Conservation (phyloP, 1,140 invertebrate species). For the Streblospio benedicti region DNA sequence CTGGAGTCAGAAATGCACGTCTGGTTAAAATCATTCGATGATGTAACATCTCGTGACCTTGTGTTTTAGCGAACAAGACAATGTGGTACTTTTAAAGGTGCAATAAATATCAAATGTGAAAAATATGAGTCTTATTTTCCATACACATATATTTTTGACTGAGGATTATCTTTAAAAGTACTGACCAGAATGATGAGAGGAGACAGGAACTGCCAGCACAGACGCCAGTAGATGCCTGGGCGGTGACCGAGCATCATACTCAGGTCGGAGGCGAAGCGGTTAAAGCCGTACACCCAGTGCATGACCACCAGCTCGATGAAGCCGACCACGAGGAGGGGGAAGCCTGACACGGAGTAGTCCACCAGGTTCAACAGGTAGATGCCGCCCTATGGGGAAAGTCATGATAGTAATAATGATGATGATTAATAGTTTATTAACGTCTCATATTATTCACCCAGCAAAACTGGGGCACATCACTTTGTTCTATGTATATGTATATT, state of each 20-base stretch:
- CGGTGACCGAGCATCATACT: conserved; percentile 41
- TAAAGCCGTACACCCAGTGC: conserved; percentile 62
- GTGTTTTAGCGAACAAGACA: too few relatives aligned
- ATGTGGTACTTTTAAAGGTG: too few relatives aligned
- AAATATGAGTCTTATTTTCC: too few relatives aligned
- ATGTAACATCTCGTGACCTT: too few relatives aligned
- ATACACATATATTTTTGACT: neutral
- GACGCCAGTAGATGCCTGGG: conserved; percentile 32
- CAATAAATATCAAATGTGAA: too few relatives aligned
- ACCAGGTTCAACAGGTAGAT: conserved; percentile 75
- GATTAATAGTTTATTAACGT: too few relatives aligned
- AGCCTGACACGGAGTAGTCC: conserved; percentile 75
- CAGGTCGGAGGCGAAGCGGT: conserved; percentile 36
- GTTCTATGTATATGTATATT: too few relatives aligned
- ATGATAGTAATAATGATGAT: too few relatives aligned
- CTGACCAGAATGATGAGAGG: conserved; percentile 36
- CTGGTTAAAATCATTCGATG: too few relatives aligned
- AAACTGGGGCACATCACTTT: too few relatives aligned
- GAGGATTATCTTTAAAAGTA: conserved; percentile 11
- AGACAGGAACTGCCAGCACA: conserved; percentile 34
- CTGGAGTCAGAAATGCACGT: too few relatives aligned
- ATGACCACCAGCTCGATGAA: conserved; percentile 59
- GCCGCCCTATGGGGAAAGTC: conserved; percentile 52
- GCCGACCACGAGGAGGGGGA: conserved; percentile 74
- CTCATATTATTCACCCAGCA: too few relatives aligned